Evolutionary conservation across 2,888 invertebrate species (phyloP).

Genomic region (Apoda limacodes): DNA sequence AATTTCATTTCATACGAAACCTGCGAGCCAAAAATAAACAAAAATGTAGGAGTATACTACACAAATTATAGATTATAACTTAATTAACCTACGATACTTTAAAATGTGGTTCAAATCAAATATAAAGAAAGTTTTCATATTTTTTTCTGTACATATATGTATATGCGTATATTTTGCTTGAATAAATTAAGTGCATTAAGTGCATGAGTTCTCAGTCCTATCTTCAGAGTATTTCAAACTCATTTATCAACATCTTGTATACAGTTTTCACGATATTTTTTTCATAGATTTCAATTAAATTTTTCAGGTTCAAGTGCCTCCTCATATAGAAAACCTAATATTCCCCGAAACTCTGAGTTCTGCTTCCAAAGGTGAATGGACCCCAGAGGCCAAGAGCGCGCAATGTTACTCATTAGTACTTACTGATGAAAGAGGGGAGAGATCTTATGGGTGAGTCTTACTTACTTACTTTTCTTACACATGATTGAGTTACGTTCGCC

Average conservation of each 20-base stretch:
- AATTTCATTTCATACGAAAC: too few relatives aligned
- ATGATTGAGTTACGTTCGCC: too few relatives aligned
- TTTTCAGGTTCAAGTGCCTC: slow-evolving; percentile 70
- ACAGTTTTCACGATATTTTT: neutral
- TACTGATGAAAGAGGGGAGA: slow-evolving; percentile 78
- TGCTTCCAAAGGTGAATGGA: slow-evolving; percentile 42
- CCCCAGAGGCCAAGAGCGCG: slow-evolving; percentile 41
- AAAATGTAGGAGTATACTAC: too few relatives aligned
- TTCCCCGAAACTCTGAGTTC: slow-evolving; percentile 80
- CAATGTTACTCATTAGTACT: slow-evolving; percentile 82
- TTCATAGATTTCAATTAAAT: neutral
- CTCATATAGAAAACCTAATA: slow-evolving; percentile 78
- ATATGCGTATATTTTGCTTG: too few relatives aligned
- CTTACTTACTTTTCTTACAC: too few relatives aligned
- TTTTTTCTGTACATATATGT: slow-evolving; percentile 4
- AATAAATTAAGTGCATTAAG: too few relatives aligned
- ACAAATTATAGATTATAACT: too few relatives aligned
- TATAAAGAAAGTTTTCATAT: slow-evolving; percentile 15
- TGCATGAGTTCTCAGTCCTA: too few relatives aligned
- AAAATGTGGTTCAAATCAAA: too few relatives aligned
- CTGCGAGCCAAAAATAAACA: too few relatives aligned
- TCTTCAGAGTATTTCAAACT: neutral
- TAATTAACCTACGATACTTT: too few relatives aligned
- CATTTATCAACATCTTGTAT: neutral
- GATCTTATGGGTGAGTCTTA: slow-evolving; percentile 68